phyloP scores from a whole-genome alignment of 2,797 vertebrate species.

The Brachymystax lenok region DNA sequence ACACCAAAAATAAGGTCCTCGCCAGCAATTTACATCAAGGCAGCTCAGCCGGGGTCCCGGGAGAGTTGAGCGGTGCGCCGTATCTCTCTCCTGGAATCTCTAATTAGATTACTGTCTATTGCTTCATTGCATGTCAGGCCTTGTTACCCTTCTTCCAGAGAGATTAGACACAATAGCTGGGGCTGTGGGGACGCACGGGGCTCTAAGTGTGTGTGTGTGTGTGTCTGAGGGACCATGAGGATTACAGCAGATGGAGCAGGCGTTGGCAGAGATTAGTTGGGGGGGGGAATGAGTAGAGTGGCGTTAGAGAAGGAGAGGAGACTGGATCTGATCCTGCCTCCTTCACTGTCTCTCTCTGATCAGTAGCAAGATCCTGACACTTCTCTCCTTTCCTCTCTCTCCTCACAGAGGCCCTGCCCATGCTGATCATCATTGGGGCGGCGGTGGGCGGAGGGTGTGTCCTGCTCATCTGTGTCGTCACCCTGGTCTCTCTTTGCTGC shows the following conservation, averaged over 20 bases:
- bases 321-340: neutral
- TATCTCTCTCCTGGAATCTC: conserved; percentile 78
- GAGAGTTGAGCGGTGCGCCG: conserved; percentile 63
- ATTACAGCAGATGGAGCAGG: conserved; percentile 48
- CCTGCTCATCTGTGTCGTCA: conserved; percentile 81
- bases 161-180: conserved; percentile 77
- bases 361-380: neutral
- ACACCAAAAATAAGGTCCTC: conserved; percentile 75
- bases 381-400: conserved; percentile 18
- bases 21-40: conserved; percentile 74
- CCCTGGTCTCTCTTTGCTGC: conserved; percentile 84
- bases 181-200: conserved; percentile 48
- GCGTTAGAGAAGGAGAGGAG: neutral
- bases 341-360: neutral
- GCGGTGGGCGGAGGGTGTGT: conserved; percentile 79
- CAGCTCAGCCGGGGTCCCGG: conserved; percentile 59
- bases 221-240: conserved; percentile 6
- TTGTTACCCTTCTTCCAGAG: conserved; percentile 76
- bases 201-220: too few species aligned
- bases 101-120: conserved; percentile 83
- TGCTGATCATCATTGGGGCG: conserved; percentile 80
- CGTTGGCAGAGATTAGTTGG: conserved; percentile 50
- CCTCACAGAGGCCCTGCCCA: conserved; percentile 80
- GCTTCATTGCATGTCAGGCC: conserved; percentile 79
- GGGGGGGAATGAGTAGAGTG: conserved; percentile 47